Evolutionary conservation across 1,140 invertebrate genomes (phyloP).

Genomic region (Heliconius congener): DNA sequence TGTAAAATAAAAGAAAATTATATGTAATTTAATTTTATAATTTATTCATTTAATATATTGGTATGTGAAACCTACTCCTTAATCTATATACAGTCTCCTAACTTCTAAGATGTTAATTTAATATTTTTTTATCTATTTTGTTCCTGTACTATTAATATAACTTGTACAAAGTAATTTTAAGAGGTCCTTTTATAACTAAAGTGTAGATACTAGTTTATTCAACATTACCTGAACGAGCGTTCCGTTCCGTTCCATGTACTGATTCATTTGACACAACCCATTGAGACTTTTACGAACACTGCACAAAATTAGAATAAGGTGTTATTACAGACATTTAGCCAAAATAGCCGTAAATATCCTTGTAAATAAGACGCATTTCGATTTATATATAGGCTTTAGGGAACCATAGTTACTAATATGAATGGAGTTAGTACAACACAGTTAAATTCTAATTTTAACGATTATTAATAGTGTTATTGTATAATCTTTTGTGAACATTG

Average conservation of each 20-base stretch:
- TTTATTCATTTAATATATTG: conserved; percentile 9
- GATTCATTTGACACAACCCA: conserved; percentile 16
- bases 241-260: neutral
- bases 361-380: conserved; percentile 75
- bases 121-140: conserved; percentile 57
- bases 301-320: conserved; percentile 76
- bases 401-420: conserved; percentile 66
- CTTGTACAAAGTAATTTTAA: conserved; percentile 74
- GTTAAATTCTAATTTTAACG: conserved; percentile 48
- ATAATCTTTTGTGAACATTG: conserved; percentile 14
- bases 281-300: conserved; percentile 45
- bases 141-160: conserved; percentile 57
- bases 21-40: neutral
- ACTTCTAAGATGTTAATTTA: conserved; percentile 42
- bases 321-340: conserved; percentile 78
- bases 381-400: conserved; percentile 57
- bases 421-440: conserved; percentile 68
- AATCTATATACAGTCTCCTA: conserved; percentile 42
- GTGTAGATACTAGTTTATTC: conserved; percentile 58
- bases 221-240: neutral
- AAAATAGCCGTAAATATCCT: conserved; percentile 76
- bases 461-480: conserved; percentile 5
- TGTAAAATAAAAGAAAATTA: conserved; percentile 15
- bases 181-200: conserved; percentile 54
- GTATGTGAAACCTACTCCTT: conserved; percentile 30